Conservation (phyloP, 2,113 vertebrate genomes). For the Gavia stellata region DNA sequence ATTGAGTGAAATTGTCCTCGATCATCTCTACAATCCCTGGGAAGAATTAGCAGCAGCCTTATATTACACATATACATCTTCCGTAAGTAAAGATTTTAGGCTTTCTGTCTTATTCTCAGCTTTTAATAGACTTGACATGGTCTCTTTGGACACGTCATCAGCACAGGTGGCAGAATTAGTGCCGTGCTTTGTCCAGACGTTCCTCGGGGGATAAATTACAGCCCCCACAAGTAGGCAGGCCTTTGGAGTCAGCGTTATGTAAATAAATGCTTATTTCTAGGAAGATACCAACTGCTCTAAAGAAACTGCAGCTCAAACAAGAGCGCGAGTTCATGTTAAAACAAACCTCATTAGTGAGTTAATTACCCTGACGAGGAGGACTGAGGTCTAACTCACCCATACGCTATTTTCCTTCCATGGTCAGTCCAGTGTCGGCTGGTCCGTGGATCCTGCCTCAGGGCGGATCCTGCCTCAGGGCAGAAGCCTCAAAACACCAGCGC, state of each 20-base stretch:
- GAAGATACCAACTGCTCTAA: not conserved
- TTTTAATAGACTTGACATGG: not conserved
- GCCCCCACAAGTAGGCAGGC: not conserved
- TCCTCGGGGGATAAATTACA: not conserved
- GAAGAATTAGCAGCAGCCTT: conserved; percentile 41
- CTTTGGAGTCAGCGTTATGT: conserved; percentile 6
- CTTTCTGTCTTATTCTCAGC: not conserved
- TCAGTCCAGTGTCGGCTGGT: not conserved
- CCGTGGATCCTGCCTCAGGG: rapidly evolving
- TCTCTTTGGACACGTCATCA: not conserved
- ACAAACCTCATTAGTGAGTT: not conserved
- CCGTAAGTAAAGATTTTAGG: not conserved
- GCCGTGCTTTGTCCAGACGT: not conserved
- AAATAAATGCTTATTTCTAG: not conserved
- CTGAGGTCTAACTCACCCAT: not conserved
- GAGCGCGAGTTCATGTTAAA: not conserved
- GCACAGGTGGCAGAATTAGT: conserved; percentile 19
- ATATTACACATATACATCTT: conserved; percentile 8
- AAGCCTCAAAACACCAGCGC: not conserved
- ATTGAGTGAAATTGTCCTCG: not conserved
- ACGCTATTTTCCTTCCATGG: not conserved
- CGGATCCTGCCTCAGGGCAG: not conserved
- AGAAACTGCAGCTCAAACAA: not conserved
- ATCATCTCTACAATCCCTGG: conserved; percentile 13
- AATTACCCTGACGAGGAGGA: not conserved